Evolutionary conservation across 2,888 invertebrate species (phyloP).

Genomic region (Ornithoptera priamus): DNA sequence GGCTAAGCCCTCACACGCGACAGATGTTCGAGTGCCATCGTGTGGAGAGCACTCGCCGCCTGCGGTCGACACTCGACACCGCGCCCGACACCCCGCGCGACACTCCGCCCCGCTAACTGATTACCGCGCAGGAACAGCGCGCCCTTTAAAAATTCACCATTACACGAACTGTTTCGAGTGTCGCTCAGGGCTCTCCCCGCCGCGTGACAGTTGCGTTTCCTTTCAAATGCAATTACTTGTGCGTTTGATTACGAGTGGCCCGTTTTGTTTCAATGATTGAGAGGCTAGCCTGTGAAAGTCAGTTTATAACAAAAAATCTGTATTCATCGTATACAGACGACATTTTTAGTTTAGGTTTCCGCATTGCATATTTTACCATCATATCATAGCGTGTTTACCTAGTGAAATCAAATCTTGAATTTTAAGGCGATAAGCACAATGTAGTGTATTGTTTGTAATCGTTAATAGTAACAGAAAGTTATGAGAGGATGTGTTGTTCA

Average conservation of each 20-base stretch:
- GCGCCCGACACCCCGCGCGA: slow-evolving; percentile 29
- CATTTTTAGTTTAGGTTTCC: too few relatives aligned
- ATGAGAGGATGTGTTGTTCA: too few relatives aligned
- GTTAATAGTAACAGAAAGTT: too few relatives aligned
- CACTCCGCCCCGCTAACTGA: slow-evolving; percentile 30
- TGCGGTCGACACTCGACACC: slow-evolving; percentile 47
- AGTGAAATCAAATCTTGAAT: too few relatives aligned
- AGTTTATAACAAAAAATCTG: too few relatives aligned
- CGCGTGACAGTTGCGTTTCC: slow-evolving; percentile 20
- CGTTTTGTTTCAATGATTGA: slow-evolving; percentile 21
- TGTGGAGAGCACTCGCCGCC: slow-evolving; percentile 55
- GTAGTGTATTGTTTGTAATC: too few relatives aligned
- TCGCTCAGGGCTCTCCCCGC: slow-evolving; percentile 13
- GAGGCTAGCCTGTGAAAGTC: background rate
- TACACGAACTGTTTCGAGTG: slow-evolving; percentile 19
- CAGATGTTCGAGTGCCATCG: slow-evolving; percentile 65
- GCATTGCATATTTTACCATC: too few relatives aligned
- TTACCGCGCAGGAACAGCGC: slow-evolving; percentile 24
- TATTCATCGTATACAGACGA: too few relatives aligned
- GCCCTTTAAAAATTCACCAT: slow-evolving; percentile 27
- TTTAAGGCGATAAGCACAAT: too few relatives aligned
- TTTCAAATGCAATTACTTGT: slow-evolving; percentile 19
- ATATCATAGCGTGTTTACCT: too few relatives aligned
- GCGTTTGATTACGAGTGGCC: slow-evolving; percentile 13
- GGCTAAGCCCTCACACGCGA: slow-evolving; percentile 46